Evolutionary conservation across 2,888 invertebrate species (phyloP).

Genomic region (Hoplodrina ambigua): DNA sequence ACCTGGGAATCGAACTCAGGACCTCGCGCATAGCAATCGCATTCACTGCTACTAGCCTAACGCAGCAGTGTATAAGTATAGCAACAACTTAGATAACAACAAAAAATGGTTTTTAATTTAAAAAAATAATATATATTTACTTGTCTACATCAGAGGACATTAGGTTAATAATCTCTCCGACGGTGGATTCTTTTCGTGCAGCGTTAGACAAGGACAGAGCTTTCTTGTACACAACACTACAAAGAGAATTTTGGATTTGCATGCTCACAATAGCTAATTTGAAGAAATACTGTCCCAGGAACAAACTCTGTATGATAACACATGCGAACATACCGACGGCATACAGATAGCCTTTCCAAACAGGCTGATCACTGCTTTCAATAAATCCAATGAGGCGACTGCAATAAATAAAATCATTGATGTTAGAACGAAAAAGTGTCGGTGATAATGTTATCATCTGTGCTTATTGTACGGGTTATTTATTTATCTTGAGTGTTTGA

Average conservation of each 20-base stretch:
- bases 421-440: conserved; percentile 1
- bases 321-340: conserved; percentile 92
- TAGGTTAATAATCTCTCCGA: conserved; percentile 96
- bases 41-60: too few relatives aligned
- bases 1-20: too few relatives aligned
- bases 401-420: conserved; percentile 34
- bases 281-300: conserved; percentile 96
- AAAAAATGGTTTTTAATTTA: not conserved
- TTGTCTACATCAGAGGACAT: conserved; percentile 96
- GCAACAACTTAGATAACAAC: too few relatives aligned
- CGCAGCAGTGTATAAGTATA: too few relatives aligned
- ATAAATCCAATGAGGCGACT: conserved; percentile 93
- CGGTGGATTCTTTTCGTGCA: conserved; percentile 93
- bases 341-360: conserved; percentile 96
- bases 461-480: not conserved
- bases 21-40: too few relatives aligned
- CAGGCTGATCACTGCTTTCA: conserved; percentile 82
- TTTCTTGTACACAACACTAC: conserved; percentile 95
- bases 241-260: conserved; percentile 94
- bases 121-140: conserved; percentile 57
- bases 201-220: conserved; percentile 93
- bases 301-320: conserved; percentile 93
- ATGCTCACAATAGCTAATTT: conserved; percentile 95
- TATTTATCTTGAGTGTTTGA: not conserved
- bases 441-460: conserved; percentile 5